A percentile compares a stretch with the other conserved stretches of the same genome.
These are phyloP conservation scores for Steinernema carpocapsae DNA, from an alignment of 2,888 invertebrate genomes.

Conservation along the genomic window DNA sequence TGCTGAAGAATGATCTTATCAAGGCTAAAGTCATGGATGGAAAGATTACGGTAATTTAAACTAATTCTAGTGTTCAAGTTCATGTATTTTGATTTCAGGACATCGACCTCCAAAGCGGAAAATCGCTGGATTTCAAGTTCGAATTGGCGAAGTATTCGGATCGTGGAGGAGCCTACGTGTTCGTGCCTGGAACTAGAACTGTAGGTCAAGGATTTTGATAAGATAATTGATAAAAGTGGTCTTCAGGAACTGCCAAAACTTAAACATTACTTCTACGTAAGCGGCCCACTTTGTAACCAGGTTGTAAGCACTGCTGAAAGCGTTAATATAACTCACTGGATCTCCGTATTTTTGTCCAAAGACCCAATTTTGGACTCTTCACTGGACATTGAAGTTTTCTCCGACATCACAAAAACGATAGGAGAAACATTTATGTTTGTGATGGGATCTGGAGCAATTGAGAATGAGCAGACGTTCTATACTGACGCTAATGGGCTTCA, in stretches of 20 bases:
- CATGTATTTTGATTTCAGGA: conserved; percentile 13
- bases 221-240: too few species aligned
- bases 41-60: conserved; percentile 8
- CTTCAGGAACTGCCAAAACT: neutral
- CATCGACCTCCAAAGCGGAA: neutral
- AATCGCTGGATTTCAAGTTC: conserved; percentile 8
- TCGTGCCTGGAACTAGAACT: conserved; percentile 34
- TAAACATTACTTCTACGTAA: conserved; percentile 4
- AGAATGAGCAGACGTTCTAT: conserved; percentile 40
- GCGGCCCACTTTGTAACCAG: neutral
- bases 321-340: neutral
- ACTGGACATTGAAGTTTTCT: neutral
- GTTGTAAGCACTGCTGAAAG: neutral
- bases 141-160: conserved; percentile 36
- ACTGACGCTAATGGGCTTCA: conserved; percentile 54
- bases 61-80: neutral
- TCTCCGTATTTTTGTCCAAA: neutral
- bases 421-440: neutral
- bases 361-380: neutral
- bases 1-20: neutral
- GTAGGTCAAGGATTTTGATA: neutral
- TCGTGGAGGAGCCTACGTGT: conserved; percentile 44
- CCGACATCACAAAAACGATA: neutral
- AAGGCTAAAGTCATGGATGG: neutral
- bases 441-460: conserved; percentile 28